Evolutionary conservation across 1,140 invertebrate species (phyloP).

Genomic region (Eumeta japonica): DNA sequence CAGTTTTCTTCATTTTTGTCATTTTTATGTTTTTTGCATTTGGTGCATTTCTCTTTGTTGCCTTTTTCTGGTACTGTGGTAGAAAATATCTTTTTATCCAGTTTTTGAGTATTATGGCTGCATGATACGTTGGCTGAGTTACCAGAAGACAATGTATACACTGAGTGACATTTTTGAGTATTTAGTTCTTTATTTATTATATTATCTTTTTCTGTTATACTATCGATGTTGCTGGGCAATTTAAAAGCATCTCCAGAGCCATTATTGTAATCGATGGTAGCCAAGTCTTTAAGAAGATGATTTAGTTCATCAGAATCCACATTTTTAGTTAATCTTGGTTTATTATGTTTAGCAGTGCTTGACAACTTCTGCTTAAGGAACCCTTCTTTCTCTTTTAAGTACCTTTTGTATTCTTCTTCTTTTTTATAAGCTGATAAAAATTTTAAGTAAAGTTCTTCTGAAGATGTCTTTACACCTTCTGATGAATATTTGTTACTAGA

Average conservation of each 20-base stretch:
- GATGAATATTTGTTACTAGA: constrained; percentile 31
- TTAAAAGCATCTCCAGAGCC: constrained; percentile 47
- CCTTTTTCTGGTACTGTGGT: no score
- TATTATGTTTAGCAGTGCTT: constrained; percentile 30
- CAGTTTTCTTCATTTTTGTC: constrained; percentile 16
- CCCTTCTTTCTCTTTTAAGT: constrained; percentile 37
- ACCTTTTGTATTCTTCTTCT: constrained; percentile 40
- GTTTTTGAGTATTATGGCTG: constrained; percentile 16
- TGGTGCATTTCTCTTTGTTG: constrained; percentile 18
- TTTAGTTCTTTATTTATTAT: constrained; percentile 15
- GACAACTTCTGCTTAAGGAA: constrained; percentile 41
- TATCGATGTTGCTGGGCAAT: constrained; percentile 26
- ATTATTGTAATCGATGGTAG: constrained; percentile 43
- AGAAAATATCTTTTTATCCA: no score
- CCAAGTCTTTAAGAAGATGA: constrained; percentile 41
- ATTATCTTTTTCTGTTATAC: constrained; percentile 18
- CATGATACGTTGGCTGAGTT: constrained; percentile 17
- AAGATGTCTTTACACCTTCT: constrained; percentile 34
- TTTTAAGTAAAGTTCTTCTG: constrained; percentile 44
- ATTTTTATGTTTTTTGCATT: constrained; percentile 10
- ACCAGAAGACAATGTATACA: constrained; percentile 43
- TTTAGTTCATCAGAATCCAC: constrained; percentile 25
- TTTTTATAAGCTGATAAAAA: constrained; percentile 41
- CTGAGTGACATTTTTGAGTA: constrained; percentile 42
- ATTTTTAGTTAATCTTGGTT: constrained; percentile 12